Evolutionary conservation across 2,113 vertebrate genomes (phyloP).

Genomic region (Microcebus lehilahytsara): DNA sequence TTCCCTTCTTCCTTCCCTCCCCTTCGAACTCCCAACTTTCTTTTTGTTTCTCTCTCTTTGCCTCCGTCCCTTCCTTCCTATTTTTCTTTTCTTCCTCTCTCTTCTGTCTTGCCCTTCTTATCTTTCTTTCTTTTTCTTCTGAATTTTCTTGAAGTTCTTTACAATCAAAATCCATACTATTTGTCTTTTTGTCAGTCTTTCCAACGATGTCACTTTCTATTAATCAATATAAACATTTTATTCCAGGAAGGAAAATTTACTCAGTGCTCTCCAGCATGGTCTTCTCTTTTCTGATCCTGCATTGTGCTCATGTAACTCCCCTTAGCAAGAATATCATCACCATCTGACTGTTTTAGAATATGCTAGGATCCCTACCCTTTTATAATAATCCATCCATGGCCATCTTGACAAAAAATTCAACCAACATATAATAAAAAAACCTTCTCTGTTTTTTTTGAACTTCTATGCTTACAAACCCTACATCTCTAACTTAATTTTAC

Average conservation of each 20-base stretch:
- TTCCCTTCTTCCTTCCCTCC: rapidly evolving
- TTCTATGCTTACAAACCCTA: background rate
- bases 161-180: background rate
- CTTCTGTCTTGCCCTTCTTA: rapidly evolving
- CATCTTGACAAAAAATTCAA: background rate
- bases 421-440: background rate
- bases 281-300: background rate
- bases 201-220: background rate
- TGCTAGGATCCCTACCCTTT: background rate
- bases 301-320: background rate
- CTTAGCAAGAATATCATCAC: background rate
- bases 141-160: background rate
- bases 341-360: background rate
- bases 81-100: too few relatives aligned
- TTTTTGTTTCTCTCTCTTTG: too few relatives aligned
- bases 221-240: background rate
- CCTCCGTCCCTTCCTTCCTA: background rate
- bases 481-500: background rate
- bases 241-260: background rate
- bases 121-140: background rate
- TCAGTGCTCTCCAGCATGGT: background rate
- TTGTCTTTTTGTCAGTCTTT: background rate
- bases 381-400: background rate
- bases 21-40: background rate
- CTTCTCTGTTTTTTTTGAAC: background rate